Conservation (phyloP, 2,797 vertebrate genomes). For the Chaenodraco wilsoni region DNA sequence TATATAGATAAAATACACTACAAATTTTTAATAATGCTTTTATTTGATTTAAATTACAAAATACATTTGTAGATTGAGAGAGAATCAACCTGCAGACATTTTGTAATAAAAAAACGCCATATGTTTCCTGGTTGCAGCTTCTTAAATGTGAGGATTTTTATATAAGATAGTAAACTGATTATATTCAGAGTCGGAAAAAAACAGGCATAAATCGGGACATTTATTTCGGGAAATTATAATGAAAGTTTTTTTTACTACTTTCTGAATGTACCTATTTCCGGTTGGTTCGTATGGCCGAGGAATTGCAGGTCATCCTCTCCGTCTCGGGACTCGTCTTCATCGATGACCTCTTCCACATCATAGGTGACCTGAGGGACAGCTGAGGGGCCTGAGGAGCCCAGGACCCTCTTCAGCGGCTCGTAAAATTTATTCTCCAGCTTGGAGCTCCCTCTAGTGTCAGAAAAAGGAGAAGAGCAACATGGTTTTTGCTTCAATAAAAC, state of each 20-base stretch:
- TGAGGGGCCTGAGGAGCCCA: conserved; percentile 51
- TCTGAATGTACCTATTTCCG: conserved; percentile 60
- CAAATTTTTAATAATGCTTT: not conserved
- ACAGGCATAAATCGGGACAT: not conserved
- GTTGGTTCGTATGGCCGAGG: conserved; percentile 50
- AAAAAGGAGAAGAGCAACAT: conserved; percentile 6
- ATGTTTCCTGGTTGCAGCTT: not conserved
- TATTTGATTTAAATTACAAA: not conserved
- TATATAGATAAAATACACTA: not conserved
- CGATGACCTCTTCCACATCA: conserved; percentile 59
- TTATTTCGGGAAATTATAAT: not conserved
- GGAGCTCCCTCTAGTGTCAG: conserved; percentile 59
- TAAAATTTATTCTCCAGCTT: conserved; percentile 76
- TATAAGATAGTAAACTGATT: too few relatives aligned
- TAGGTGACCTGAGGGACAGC: conserved; percentile 65
- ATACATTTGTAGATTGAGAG: not conserved
- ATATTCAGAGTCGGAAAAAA: too few relatives aligned
- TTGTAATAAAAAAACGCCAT: not conserved
- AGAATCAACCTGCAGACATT: not conserved
- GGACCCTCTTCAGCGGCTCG: conserved; percentile 71
- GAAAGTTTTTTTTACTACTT: not conserved
- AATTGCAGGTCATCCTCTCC: conserved; percentile 72
- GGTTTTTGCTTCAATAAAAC: not conserved
- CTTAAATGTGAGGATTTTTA: not conserved
- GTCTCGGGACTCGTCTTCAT: conserved; percentile 71